Evolutionary conservation across 2,113 vertebrate genomes (phyloP), one percentile per base, ranked within the genome.

Genomic region (Astur gentilis): DNA sequence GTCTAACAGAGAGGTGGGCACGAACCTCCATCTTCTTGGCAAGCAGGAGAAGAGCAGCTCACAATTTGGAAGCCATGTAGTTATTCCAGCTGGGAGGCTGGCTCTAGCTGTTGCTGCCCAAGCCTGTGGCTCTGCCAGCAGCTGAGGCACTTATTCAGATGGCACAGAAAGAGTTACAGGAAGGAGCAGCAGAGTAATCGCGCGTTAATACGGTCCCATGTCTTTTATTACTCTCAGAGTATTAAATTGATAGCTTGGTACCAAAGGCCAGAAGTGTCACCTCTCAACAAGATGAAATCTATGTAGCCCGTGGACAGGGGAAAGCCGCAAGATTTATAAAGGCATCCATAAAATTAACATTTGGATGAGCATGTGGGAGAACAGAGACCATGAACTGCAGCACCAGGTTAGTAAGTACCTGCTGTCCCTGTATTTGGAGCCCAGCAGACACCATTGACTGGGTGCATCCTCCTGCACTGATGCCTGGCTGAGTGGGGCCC

Each of bases 231-330:
- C 77, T 61, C 49, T 94, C 83, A 44, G 79, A 55, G 67, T 83
- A 95, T 97, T 95, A 96, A 98, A 98, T 94, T 96, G 97, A 98
- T 96, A 84, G 97, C 86, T 91, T 87, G 72, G 83, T 91, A 95
- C 94, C 96, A 97, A 98, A 98, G 97, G 97, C 97, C 95, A 96
- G 81, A 95, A 95, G 87, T 95, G 97, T 96, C 97, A 97, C 96
- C 93, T 97, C 97, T 98, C 98, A 97, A 94, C 94, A 96, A 97
- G 95, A 97, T 93, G 97, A 98, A 98, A 98, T 97, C 97, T 93
- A 62, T 60, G 92, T 94, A 89, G 95, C 84, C 8, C 20, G 11
- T n/a, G 47, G 92, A 94, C 50, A 88, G 88, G 70, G 61, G 78
- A 93, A 65, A 95, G 94, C 93, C 29, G 4, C 89, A 96, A 97